Base-by-base conservation (phyloP, 2,888 invertebrate species). In the Andrena fulva region DNA sequence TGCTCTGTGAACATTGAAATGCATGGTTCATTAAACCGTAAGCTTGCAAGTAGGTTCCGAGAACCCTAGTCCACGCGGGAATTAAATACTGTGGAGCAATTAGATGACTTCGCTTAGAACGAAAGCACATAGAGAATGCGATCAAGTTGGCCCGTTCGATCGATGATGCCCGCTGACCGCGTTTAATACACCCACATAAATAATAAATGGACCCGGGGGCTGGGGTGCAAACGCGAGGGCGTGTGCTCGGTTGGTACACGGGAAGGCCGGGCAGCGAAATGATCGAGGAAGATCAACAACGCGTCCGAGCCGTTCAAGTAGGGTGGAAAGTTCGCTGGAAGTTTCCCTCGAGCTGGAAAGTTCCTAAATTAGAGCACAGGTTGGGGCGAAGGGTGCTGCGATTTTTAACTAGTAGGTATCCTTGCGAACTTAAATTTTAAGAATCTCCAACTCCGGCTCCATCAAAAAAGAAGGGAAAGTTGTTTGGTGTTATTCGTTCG, bases 271-370 rank as follows among this genome's bases (percentile, higher is more conserved):
- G 31, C 69, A 31, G 70, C 62, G 67, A 76, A 76, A 79, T 76
- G 80, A 71, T 80, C 20, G 56, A 29, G 66, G 63, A 80, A 82
- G 82, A 82, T 82, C 82, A 82, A 82, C 82, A 82, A 66, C 75
- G 67, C 69, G 79, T 52, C 69, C 68, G 69, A 73, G 62, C 35
- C 20, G 67, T 73, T 52, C 42, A n/a, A 52, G 54, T 20, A 50
- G 42, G 68, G 71, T 52, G 59, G 62, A 80, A 82, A 80, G 75
- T 82, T 80, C 33, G 3, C 60, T 8, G 42, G 31, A 50, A 68
- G 74, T 69, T 69, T 52, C 33, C 20, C 35, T 42, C 16, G 29
- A 54, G 42, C 48, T 12, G 56, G 20, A 59, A 78, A 78, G 63
- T 72, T 81, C 72, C 73, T 60, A 80, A 77, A 77, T 77, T 69